These are phyloP conservation scores for Rhagoletis pomonella DNA, from an alignment of 1,140 invertebrate genomes.

Conservation along the genomic window DNA sequence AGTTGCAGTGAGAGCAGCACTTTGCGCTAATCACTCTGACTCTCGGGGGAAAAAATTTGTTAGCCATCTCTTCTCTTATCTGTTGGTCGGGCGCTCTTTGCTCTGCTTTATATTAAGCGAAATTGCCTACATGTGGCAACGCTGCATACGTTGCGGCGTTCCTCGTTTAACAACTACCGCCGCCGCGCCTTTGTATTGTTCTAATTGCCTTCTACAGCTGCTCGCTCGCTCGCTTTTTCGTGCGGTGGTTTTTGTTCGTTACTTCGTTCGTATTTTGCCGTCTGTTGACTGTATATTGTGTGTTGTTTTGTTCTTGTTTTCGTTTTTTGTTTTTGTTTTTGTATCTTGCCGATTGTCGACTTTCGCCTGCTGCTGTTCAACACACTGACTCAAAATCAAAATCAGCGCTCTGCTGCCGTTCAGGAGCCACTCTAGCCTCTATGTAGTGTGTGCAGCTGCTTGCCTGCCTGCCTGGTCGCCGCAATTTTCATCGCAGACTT, in stretches of 20 bases:
- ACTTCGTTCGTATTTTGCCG: not conserved
- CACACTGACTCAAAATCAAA: slow-evolving; percentile 23
- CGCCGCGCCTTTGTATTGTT: not conserved
- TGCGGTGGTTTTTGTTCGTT: not conserved
- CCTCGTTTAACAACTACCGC: not conserved
- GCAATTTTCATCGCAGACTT: slow-evolving; percentile 54
- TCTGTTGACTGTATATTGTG: not conserved
- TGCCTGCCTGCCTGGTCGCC: not conserved
- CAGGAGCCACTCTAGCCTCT: not conserved
- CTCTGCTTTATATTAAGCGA: too few species aligned
- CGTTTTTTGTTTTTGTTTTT: slow-evolving; percentile 17
- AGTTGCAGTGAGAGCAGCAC: too few species aligned
- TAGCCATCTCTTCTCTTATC: not conserved
- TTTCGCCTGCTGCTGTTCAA: slow-evolving; percentile 26
- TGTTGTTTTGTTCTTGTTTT: slow-evolving; percentile 47
- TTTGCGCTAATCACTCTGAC: not conserved
- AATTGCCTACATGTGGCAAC: slow-evolving; percentile 4
- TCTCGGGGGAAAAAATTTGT: not conserved
- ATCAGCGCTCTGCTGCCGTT: slow-evolving; percentile 15
- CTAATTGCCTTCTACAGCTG: not conserved
- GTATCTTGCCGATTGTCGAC: not conserved
- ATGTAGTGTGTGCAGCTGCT: too few species aligned
- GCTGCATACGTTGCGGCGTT: not conserved
- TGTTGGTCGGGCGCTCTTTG: too few species aligned
- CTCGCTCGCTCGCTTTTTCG: not conserved